Percentiles rank a stretch among this genome's conserved stretches.
Conservation (phyloP, 1,140 invertebrate genomes). For the Reticulitermes speratus region DNA sequence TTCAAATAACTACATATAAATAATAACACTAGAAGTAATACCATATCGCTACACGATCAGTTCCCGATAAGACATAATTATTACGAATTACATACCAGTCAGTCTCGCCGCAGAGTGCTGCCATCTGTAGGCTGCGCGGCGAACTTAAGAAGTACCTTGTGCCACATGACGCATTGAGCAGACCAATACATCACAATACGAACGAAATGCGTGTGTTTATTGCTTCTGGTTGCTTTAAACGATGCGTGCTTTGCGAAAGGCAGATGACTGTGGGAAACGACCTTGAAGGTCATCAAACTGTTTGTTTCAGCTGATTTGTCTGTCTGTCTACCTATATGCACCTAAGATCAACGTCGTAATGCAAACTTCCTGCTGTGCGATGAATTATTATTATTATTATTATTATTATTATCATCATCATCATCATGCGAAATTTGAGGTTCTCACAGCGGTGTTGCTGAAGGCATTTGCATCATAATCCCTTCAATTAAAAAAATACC, state of each 20-base stretch:
- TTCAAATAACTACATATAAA: neutral
- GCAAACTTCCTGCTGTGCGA: neutral
- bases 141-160: neutral
- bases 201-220: neutral
- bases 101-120: neutral
- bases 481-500: too few relatives aligned
- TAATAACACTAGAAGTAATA: neutral
- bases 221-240: neutral
- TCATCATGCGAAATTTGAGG: too few relatives aligned
- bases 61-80: neutral
- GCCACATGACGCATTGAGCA: neutral
- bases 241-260: neutral
- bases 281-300: conserved; percentile 26
- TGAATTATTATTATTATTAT: neutral
- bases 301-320: conserved; percentile 1
- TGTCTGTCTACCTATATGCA: neutral
- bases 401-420: too few relatives aligned
- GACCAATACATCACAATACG: neutral
- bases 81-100: neutral
- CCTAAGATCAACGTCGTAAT: neutral
- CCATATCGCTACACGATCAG: neutral
- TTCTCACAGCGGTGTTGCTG: too few relatives aligned
- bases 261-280: conserved; percentile 24
- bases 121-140: neutral
- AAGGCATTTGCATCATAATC: too few relatives aligned